Evolutionary conservation across 2,888 invertebrate species (phyloP), one percentile per base, ranked within the genome.

Genomic region (Cephus nigrinus): DNA sequence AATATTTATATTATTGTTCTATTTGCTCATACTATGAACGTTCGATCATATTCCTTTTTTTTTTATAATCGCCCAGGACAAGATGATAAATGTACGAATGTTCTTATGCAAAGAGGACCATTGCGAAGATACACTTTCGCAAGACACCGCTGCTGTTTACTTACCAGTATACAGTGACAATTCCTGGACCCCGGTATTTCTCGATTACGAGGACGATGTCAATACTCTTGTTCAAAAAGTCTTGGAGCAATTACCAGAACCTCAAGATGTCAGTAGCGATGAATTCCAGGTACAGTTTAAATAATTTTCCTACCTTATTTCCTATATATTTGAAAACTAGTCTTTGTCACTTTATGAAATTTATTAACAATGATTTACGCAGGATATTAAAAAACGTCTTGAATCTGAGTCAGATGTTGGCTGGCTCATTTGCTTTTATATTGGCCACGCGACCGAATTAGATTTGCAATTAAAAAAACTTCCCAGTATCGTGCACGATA

Each of bases 401-500:
- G 82, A 89, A 80, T 82, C 85, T 11, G 90, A 90, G 31, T 84
- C 88, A 75, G 90, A 90, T 30, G 90, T 90, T 76, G 92, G 93
- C 11, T 94, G 93, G 93, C 86, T 94, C 35, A 86, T 94, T 75
- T 93, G 93, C 85, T 94, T 94, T 84, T 93, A 93, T 80, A 82
- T 94, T 72, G 93, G 93, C 15, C 89, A 92, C 75, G 92, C 92
- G 15, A 94, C 92, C 31, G 92, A 93, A 81, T 91, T 91, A 81
- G 93, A 92, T 85, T 88, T 94, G 76, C 94, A 95, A 86, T 89
- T 95, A 73, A 94, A 95, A 86, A 93, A 94, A 82, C 90, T 96
- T 76, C 94, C 94, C 4, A 93, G 93, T 55, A 90, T 94, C 83
- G 89, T 95, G 72, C 91, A 92, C 23, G 91, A 92, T 77, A 92